These are phyloP conservation scores for Ophraella communa DNA, from an alignment of 2,888 invertebrate genomes.

Conservation along the genomic window DNA sequence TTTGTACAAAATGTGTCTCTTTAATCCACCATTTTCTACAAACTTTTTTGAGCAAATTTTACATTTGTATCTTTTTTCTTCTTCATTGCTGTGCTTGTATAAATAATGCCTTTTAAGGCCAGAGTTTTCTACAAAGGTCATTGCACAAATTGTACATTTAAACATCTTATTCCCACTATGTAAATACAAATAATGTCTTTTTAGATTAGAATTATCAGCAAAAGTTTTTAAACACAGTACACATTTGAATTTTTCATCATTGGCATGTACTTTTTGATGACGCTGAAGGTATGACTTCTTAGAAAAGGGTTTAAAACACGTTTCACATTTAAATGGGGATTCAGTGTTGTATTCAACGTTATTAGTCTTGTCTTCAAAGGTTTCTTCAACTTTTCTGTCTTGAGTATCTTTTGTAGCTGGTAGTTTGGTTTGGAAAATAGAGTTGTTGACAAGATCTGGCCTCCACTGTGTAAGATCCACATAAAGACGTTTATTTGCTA, in stretches of 20 bases:
- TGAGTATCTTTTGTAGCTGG: neutral
- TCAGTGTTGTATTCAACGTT: constrained; percentile 1
- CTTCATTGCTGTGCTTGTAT: constrained; percentile 7
- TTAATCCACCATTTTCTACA: constrained; percentile 3
- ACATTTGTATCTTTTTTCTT: constrained; percentile 2
- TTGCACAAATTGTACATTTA: constrained; percentile 7
- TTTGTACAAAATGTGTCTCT: constrained; percentile 8
- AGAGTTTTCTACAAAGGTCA: constrained; percentile 10
- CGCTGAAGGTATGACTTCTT: constrained; percentile 4
- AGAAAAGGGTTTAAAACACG: constrained; percentile 1
- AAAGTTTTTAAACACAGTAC: constrained; percentile 7
- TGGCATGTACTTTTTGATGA: constrained; percentile 9
- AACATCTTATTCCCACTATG: constrained; percentile 11
- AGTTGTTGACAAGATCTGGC: neutral
- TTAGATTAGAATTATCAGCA: constrained; percentile 3
- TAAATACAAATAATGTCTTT: constrained; percentile 10
- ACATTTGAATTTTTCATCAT: constrained; percentile 8
- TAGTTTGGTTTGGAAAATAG: constrained; percentile 3
- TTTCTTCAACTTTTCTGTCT: constrained; percentile 2
- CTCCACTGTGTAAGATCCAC: constrained; percentile 4
- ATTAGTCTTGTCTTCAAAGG: constrained; percentile 1
- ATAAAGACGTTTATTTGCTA: constrained; percentile 9
- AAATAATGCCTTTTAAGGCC: constrained; percentile 3
- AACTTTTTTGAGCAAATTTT: constrained; percentile 7
- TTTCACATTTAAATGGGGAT: constrained; percentile 10